These are phyloP conservation scores for Diadegma fenestrale DNA, from an alignment of 2,888 invertebrate species.

Conservation along the genomic window DNA sequence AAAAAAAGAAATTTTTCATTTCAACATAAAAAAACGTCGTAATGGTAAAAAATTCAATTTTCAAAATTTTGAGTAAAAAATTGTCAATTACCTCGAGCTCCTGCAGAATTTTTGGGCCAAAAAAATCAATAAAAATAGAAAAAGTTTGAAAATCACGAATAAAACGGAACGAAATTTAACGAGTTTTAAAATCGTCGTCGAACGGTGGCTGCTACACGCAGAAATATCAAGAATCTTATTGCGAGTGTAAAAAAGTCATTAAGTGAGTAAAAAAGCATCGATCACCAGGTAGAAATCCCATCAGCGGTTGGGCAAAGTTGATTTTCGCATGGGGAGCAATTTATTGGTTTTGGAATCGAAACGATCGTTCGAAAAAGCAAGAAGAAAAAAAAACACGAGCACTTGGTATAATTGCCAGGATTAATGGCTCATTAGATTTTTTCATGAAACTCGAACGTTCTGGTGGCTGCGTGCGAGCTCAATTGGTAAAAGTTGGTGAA, in stretches of 20 bases:
- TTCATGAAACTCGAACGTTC: slow-evolving; percentile 36
- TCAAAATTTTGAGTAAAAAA: too few species aligned
- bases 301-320: slow-evolving; percentile 33
- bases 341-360: slow-evolving; percentile 26
- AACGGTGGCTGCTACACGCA: slow-evolving; percentile 8
- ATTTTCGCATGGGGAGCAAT: slow-evolving; percentile 11
- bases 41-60: too few species aligned
- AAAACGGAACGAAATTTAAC: slow-evolving; percentile 30
- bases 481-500: slow-evolving; percentile 32
- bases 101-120: too few species aligned
- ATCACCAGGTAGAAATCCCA: slow-evolving; percentile 42
- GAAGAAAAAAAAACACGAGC: slow-evolving; percentile 27
- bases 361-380: neutral
- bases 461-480: slow-evolving; percentile 31
- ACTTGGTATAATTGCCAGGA: slow-evolving; percentile 54
- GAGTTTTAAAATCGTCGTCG: neutral
- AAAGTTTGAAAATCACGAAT: too few species aligned
- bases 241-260: slow-evolving; percentile 8
- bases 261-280: slow-evolving; percentile 2
- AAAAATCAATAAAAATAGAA: too few species aligned
- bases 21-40: too few species aligned
- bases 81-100: too few species aligned
- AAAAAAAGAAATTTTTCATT: too few species aligned
- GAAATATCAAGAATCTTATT: slow-evolving; percentile 8
- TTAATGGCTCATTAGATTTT: slow-evolving; percentile 64